Conservation (phyloP, 30 jellyfish, hydroid and myxozoan species). For the Pseudorhiza aurosa region DNA sequence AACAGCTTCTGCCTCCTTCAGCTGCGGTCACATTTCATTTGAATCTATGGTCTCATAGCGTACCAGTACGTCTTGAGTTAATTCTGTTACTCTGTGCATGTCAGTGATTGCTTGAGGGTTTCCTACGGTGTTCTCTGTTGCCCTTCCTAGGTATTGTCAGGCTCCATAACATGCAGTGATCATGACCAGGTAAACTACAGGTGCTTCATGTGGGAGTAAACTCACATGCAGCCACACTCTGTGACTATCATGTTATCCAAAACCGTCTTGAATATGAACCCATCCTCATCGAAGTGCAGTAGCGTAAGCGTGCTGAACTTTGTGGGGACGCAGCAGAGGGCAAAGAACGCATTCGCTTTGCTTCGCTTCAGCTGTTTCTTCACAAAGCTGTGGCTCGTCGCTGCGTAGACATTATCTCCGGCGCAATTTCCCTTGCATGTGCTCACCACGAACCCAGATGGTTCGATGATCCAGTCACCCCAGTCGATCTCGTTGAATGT, state of each 20-base stretch:
- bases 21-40: no score
- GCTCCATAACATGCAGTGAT: no score
- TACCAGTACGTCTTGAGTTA: no score
- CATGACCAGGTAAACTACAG: no score
- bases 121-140: no score
- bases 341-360: slow-evolving; percentile 30
- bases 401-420: slow-evolving; percentile 29
- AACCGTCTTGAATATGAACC: slow-evolving; percentile 57
- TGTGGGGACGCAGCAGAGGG: slow-evolving; percentile 76
- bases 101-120: no score
- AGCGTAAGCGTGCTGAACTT: slow-evolving; percentile 49
- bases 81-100: no score
- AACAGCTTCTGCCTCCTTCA: no score
- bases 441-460: slow-evolving; percentile 75
- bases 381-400: slow-evolving; percentile 64
- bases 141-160: no score
- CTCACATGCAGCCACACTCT: slow-evolving; percentile 82
- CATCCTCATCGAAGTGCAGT: slow-evolving; percentile 76
- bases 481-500: slow-evolving; percentile 76
- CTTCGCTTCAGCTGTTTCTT: slow-evolving; percentile 41
- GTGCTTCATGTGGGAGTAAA: no score
- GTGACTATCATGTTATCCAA: slow-evolving; percentile 65
- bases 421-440: slow-evolving; percentile 75
- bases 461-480: slow-evolving; percentile 86
- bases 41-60: no score